These are phyloP conservation scores for Chlorodrepanis virens DNA, from an alignment of 2,113 vertebrate genomes.

Conservation along the genomic window DNA sequence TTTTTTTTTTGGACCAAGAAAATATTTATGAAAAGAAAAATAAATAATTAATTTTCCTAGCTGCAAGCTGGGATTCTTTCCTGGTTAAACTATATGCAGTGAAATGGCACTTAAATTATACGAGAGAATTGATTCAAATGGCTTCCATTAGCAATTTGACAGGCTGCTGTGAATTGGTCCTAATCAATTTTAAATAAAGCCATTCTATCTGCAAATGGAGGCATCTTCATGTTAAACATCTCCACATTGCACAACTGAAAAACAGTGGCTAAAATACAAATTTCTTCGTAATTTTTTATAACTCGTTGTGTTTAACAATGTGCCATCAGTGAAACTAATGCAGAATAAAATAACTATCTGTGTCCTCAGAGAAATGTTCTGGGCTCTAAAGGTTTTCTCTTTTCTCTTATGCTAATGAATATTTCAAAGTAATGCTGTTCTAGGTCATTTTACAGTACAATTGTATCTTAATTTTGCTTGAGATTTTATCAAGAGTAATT, in stretches of 20 bases:
- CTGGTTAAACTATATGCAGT: slow-evolving; percentile 68
- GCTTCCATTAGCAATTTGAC: slow-evolving; percentile 78
- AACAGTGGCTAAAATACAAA: slow-evolving; percentile 44
- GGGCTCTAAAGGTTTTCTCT: not conserved
- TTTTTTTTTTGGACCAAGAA: slow-evolving; percentile 1
- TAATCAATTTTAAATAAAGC: slow-evolving; percentile 79
- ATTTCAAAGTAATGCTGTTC: not conserved
- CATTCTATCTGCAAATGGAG: slow-evolving; percentile 43
- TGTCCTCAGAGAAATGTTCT: not conserved
- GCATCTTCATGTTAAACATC: slow-evolving; percentile 16
- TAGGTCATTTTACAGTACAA: not conserved
- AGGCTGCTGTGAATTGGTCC: slow-evolving; percentile 68
- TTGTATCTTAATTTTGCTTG: slow-evolving; percentile 9
- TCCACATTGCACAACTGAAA: slow-evolving; percentile 43
- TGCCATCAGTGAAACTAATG: not conserved
- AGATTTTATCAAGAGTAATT: slow-evolving; percentile 44
- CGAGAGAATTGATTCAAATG: slow-evolving; percentile 77
- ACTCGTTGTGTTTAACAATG: slow-evolving; percentile 56
- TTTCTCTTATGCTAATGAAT: slow-evolving; percentile 5
- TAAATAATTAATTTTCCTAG: slow-evolving; percentile 75
- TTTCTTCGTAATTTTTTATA: slow-evolving; percentile 48
- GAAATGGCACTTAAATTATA: slow-evolving; percentile 78
- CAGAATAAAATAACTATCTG: not conserved
- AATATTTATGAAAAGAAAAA: slow-evolving; percentile 72
- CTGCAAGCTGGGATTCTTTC: slow-evolving; percentile 63